Evolutionary conservation across 2,113 vertebrate species (phyloP).

Genomic region (Meles meles): DNA sequence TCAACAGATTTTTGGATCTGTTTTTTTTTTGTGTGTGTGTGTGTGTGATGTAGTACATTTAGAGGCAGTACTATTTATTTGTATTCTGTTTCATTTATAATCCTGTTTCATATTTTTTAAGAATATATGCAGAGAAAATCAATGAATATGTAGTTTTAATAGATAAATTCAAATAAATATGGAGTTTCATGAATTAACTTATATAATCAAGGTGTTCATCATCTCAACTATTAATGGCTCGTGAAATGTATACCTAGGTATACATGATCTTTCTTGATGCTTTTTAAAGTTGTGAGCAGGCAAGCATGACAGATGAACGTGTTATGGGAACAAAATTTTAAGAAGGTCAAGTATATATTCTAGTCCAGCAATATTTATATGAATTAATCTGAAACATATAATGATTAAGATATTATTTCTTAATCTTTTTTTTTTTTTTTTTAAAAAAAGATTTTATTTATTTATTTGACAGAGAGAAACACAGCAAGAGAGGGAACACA

Average conservation of each 20-base stretch:
- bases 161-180: not conserved
- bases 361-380: not conserved
- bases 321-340: not conserved
- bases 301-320: not conserved
- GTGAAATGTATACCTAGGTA: not conserved
- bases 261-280: not conserved
- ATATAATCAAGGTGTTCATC: not conserved
- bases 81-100: not conserved
- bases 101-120: constrained; percentile 17
- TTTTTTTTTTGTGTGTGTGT: not conserved
- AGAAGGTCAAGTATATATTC: not conserved
- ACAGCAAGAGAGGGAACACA: too few species aligned
- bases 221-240: not conserved
- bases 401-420: not conserved
- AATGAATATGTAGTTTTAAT: not conserved
- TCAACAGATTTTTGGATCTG: not conserved
- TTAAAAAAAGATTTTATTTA: too few species aligned
- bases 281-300: not conserved
- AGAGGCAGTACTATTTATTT: not conserved
- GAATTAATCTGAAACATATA: not conserved
- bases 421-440: too few species aligned
- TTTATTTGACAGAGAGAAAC: too few species aligned
- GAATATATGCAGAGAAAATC: not conserved
- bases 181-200: not conserved
- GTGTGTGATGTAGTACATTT: not conserved